Percentiles rank a stretch among this genome's conserved stretches.
phyloP scores from a whole-genome alignment of 1,140 invertebrate species.

The Panagrolaimus sp. region DNA sequence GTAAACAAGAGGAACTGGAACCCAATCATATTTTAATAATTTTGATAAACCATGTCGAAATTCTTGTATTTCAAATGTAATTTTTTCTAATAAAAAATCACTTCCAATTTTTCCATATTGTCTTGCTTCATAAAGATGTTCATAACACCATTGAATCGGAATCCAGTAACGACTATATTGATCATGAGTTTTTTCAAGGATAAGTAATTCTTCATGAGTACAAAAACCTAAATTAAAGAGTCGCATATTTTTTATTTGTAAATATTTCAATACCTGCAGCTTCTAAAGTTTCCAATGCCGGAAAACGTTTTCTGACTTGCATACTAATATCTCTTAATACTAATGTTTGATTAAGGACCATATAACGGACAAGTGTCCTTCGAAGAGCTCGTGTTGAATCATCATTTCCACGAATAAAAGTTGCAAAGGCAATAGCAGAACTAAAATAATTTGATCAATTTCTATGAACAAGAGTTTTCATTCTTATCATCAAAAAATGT shows the following conservation, averaged over 20 bases:
- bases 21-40: slow-evolving; percentile 53
- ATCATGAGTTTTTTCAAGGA: slow-evolving; percentile 39
- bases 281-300: slow-evolving; percentile 52
- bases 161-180: slow-evolving; percentile 50
- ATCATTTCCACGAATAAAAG: slow-evolving; percentile 2
- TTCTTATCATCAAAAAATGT: not conserved
- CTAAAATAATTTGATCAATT: slow-evolving; percentile 3
- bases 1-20: slow-evolving; percentile 52
- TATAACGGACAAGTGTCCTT: not conserved
- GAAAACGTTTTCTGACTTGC: slow-evolving; percentile 47
- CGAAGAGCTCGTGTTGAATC: not conserved
- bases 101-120: slow-evolving; percentile 47
- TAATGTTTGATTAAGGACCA: slow-evolving; percentile 45
- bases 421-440: not conserved
- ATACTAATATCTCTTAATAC: slow-evolving; percentile 50
- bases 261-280: slow-evolving; percentile 40
- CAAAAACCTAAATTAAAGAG: slow-evolving; percentile 40
- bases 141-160: slow-evolving; percentile 48
- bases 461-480: not conserved
- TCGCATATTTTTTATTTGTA: not conserved
- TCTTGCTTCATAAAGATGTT: slow-evolving; percentile 38
- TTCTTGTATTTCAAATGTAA: slow-evolving; percentile 36
- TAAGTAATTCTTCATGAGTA: slow-evolving; percentile 31
- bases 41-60: slow-evolving; percentile 41
- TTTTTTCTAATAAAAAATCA: slow-evolving; percentile 43